These are phyloP conservation scores for Oryzias sinensis DNA, from an alignment of 2,797 vertebrate genomes.

Conservation along the genomic window DNA sequence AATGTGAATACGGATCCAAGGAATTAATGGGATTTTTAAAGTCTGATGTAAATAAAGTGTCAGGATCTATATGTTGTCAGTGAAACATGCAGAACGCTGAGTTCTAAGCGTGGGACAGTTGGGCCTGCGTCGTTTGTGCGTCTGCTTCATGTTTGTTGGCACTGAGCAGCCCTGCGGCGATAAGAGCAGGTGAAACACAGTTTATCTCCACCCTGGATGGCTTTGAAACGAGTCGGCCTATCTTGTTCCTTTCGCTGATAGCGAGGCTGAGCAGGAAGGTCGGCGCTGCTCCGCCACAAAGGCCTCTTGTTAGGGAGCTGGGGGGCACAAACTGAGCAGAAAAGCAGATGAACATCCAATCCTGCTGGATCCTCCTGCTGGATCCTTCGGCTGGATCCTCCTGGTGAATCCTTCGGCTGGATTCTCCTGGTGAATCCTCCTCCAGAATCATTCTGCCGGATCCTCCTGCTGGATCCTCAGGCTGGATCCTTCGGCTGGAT, in stretches of 20 bases:
- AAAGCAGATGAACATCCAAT: conserved; percentile 10
- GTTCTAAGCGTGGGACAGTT: no score
- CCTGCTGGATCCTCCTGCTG: background rate
- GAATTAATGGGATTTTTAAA: no score
- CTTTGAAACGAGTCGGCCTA: conserved; percentile 14
- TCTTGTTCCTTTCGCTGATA: conserved; percentile 29
- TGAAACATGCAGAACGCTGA: no score
- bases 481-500: no score
- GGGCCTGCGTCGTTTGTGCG: background rate
- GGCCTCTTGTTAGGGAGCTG: conserved; percentile 46
- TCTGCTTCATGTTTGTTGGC: conserved; percentile 1
- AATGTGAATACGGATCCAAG: no score
- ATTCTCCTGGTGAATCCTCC: no score
- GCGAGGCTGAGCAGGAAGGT: conserved; percentile 42
- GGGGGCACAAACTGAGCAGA: conserved; percentile 25
- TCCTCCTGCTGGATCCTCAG: background rate
- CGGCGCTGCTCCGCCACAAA: conserved; percentile 51
- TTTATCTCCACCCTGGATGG: background rate
- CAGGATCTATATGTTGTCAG: no score
- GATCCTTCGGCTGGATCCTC: background rate
- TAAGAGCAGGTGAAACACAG: conserved; percentile 21
- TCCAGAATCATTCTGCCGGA: background rate
- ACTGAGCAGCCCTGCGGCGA: background rate
- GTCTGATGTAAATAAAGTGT: no score
- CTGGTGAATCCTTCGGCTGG: no score